Evolutionary conservation across 2,888 invertebrate genomes (phyloP).

Genomic region (Cloeon dipterum): DNA sequence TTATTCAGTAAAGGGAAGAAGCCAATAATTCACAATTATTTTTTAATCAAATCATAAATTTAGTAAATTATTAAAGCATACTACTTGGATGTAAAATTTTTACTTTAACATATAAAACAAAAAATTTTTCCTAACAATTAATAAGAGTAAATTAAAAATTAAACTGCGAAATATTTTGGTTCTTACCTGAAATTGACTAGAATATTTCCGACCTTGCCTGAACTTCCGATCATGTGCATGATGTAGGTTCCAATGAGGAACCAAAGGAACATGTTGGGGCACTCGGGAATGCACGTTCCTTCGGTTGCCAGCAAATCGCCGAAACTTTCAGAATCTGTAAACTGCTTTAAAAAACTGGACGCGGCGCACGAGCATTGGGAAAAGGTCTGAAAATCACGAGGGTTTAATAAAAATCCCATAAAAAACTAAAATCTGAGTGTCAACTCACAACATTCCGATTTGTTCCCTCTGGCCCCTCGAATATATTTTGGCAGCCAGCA

Average conservation of each 20-base stretch:
- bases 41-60: too few relatives aligned
- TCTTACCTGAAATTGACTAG: slow-evolving; percentile 33
- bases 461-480: background rate
- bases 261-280: slow-evolving; percentile 19
- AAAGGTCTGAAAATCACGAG: slow-evolving; percentile 13
- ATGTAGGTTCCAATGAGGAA: slow-evolving; percentile 25
- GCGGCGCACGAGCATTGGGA: slow-evolving; percentile 15
- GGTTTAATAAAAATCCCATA: too few relatives aligned
- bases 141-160: background rate
- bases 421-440: too few relatives aligned
- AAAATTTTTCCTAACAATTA: background rate
- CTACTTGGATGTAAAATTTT: too few relatives aligned
- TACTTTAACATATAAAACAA: background rate
- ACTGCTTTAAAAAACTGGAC: slow-evolving; percentile 4
- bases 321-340: slow-evolving; percentile 5
- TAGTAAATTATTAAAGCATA: too few relatives aligned
- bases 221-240: slow-evolving; percentile 33
- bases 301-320: slow-evolving; percentile 13
- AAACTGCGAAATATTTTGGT: too few relatives aligned
- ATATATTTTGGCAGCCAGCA: slow-evolving; percentile 31
- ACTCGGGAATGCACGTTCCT: slow-evolving; percentile 24
- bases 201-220: slow-evolving; percentile 39
- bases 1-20: too few relatives aligned
- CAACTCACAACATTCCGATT: background rate
- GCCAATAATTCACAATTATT: too few relatives aligned